These are phyloP conservation scores for Sander lucioperca DNA, from an alignment of 2,113 vertebrate species.

Conservation along the genomic window DNA sequence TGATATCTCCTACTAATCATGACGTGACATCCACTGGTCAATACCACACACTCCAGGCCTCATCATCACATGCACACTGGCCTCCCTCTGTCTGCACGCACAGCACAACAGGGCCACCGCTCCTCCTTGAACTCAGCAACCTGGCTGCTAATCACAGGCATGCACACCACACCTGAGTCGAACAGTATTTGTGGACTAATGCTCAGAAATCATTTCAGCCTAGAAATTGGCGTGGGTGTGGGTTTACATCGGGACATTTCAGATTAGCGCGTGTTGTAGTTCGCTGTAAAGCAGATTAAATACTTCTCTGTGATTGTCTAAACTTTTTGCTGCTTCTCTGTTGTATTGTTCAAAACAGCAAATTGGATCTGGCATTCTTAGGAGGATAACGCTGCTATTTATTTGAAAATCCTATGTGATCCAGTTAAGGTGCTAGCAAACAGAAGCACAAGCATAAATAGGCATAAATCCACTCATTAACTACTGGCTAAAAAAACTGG, in stretches of 20 bases:
- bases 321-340: conserved; percentile 32
- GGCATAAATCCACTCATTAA: conserved; percentile 27
- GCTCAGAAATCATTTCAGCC: conserved; percentile 39
- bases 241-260: conserved; percentile 36
- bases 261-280: conserved; percentile 29
- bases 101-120: conserved; percentile 50
- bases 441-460: conserved; percentile 34
- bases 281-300: conserved; percentile 41
- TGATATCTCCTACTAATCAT: conserved; percentile 83
- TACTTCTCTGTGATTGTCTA: conserved; percentile 25
- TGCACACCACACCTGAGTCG: conserved; percentile 51
- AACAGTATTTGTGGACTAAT: conserved; percentile 43
- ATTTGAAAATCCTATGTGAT: conserved; percentile 37
- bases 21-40: conserved; percentile 74
- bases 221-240: not conserved
- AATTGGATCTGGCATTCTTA: conserved; percentile 48
- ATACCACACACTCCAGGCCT: conserved; percentile 76
- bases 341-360: conserved; percentile 17
- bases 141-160: conserved; percentile 51
- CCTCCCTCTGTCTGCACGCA: conserved; percentile 51
- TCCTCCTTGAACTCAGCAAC: conserved; percentile 61
- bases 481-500: conserved; percentile 25
- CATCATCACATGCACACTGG: conserved; percentile 52
- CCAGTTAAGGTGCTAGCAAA: conserved; percentile 41
- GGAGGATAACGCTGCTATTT: conserved; percentile 42